Conservation (phyloP, 2,797 vertebrate species). For the Tangara arthus region DNA sequence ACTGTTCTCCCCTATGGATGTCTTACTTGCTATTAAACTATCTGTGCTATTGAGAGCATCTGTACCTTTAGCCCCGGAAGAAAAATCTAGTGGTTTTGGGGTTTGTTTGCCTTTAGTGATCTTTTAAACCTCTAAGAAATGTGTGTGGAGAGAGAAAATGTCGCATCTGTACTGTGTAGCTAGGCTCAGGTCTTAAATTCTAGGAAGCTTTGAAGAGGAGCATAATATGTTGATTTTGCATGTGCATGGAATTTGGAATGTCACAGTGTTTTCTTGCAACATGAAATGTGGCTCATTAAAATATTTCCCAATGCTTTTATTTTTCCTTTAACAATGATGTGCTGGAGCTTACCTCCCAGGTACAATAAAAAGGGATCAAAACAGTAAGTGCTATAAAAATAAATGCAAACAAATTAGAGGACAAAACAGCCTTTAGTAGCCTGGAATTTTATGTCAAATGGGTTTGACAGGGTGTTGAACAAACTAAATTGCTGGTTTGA, state of each 20-base stretch:
- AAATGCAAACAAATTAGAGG: slow-evolving; percentile 31
- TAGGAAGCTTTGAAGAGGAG: background rate
- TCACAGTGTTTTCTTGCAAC: background rate
- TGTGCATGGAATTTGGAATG: background rate
- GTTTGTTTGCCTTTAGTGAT: background rate
- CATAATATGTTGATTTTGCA: background rate
- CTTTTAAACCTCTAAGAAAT: background rate
- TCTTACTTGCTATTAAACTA: background rate
- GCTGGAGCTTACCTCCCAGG: background rate
- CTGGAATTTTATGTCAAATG: slow-evolving; percentile 55
- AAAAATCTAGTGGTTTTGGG: background rate
- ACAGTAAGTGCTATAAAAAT: background rate
- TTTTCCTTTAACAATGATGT: background rate
- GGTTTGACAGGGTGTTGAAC: slow-evolving; percentile 23
- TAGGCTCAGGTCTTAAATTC: background rate
- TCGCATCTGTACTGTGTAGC: background rate
- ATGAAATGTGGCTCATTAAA: background rate
- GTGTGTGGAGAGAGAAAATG: background rate
- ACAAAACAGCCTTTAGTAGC: background rate
- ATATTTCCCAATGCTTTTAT: background rate
- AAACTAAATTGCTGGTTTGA: slow-evolving; percentile 53
- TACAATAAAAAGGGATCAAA: slow-evolving; percentile 4
- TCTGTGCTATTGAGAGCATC: background rate
- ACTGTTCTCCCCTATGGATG: fast-evolving
- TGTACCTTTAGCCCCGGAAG: background rate